Evolutionary conservation across 2,888 invertebrate species (phyloP), one percentile per base, ranked within the genome.

Genomic region (Epistrophella euchroma): DNA sequence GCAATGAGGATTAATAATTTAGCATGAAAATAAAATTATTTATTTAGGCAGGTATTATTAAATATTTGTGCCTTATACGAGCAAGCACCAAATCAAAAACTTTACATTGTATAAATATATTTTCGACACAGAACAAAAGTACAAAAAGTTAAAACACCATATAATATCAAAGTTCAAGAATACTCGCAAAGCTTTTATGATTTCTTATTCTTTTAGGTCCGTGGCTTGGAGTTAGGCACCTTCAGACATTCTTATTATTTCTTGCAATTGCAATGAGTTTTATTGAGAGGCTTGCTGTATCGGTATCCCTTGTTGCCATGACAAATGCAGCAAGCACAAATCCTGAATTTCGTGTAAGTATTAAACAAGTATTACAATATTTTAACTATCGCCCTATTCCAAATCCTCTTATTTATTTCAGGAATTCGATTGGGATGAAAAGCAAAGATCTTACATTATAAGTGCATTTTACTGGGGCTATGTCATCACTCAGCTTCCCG

Each of bases 221-320:
- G 40, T 88, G 90, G 3, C 90, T 94, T 64, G 96, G 96, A 37
- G 92, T 94, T 62, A 93, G 96, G 2, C 96, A 96, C 89, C 89
- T 94, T 4, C 96, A 96, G 89, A 93, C 94, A 0, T 88, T 94
- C 2, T 89, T 96, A 88, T 92, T 96, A 76, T 95, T 95, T 88
- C 86, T 94, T 0, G 93, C 94, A 0, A 93, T 95, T 88, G 91
- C 94, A 0, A 93, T 68, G n/a, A 93, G 94, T 52, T 95, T 94
- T 89, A 93, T 93, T 0, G 94, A 94, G 82, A 92, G 96, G 55
- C 94, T 95, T 52, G 94, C 94, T 88, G 93, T 96, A 89, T 95
- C 95, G 0, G 95, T 96, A 2, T 95, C 95, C 0, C 93, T 96
- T 50, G 94, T 96, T 0, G 95, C 95, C 15, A 96, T 96, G 95